Base-by-base conservation (phyloP, 2,797 vertebrate species). In the Pseudotriccus pelzelni region DNA sequence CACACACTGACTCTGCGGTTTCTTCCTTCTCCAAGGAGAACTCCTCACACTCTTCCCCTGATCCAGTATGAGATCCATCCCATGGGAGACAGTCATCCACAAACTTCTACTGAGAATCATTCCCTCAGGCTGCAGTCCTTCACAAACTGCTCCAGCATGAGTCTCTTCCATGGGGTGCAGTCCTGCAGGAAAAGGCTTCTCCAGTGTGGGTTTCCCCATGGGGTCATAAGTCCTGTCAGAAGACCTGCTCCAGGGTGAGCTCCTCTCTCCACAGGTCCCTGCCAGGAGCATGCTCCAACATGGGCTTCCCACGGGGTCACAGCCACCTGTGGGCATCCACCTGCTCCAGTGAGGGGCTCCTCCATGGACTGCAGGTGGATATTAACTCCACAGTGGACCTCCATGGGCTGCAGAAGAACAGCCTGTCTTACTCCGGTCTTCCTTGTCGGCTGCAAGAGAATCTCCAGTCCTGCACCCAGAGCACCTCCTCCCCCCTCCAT, bases 311-410 rank as follows among this genome's bases (percentile, higher is more conserved):
- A 43, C 15, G 36, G 22, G 7, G 25, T 28, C 47, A 75, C 22
- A 49, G 41, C 5, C 30, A 32, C 22, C 25, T 27, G 10, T 14
- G 19, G 21, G 7, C 30, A 53, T 27, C 4, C 30, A 3, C 22
- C 34, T 47, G 47, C 22, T 52, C 53, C 27, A 36, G 5, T 0
- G 0, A 19, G 47, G 34, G 7, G 5, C 28, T 28, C 19, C 13
- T 36, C 32, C 41, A 12, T 7, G 25, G 27, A 22, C 41, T 47
- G 55, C 25, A 41, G 21, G 39, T 32, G 14, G 21, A 23, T 12
- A 23, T 60, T 27, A 60, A 12, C 22, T 36, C 17, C 30, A 8
- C 21, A 32, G 5, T 34, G 14, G 4, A 27, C 8, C 19, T 59
- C 22, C 34, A 6, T 27, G 47, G 34, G 13, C 36, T 55, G 23